Base-by-base conservation (phyloP, 2,888 invertebrate species). In the Drosophila setosimentum region DNA sequence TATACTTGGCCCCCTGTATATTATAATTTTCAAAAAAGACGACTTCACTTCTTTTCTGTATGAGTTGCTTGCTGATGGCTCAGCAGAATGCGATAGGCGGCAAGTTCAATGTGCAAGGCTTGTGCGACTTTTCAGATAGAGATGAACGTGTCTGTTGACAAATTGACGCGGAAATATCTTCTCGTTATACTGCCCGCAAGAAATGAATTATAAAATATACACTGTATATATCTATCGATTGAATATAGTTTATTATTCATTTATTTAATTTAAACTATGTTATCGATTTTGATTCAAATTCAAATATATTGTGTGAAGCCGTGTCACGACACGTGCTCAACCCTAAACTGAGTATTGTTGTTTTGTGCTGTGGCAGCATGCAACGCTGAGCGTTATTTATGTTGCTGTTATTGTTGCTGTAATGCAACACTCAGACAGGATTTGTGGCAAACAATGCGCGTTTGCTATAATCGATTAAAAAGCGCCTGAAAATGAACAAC, bases 51-150 rank as follows among this genome's bases (percentile, higher is more conserved):
- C 40, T 16, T 33, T 33, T 13, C 29, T 10, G 57, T 24, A 27
- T 24, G 37, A 62, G 29, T 10, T 57, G 37, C 30, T 27, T 63
- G 62, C 54, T 57, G 70, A 61, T 74, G 72, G 51, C 64, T 65
- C 64, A 67, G 69, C 62, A 69, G 11, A 73, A 73, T 73, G 78
- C 61, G 64, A 81, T 73, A 81, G 78, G 61, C 68, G 54, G 73
- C 81, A 89, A 86, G 90, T 89, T 90, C 87, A 87, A 89, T 80
- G 91, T 70, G 84, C 89, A 89, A 82, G 76, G 74, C 29, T 37
- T 53, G 67, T 37, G 32, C 35, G 8, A 1, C 5, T 50, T n/a
- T 27, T 24, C 11, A 70, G 21, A n/a, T 58, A 35, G 70, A 42
- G 68, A 70, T 70, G 68, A 35, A 59, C 59, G 32, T 42, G 27